A percentile compares a stretch with the other conserved stretches of the same genome.
phyloP scores from a whole-genome alignment of 2,113 vertebrate species.

The Rhadina sibilatrix region DNA sequence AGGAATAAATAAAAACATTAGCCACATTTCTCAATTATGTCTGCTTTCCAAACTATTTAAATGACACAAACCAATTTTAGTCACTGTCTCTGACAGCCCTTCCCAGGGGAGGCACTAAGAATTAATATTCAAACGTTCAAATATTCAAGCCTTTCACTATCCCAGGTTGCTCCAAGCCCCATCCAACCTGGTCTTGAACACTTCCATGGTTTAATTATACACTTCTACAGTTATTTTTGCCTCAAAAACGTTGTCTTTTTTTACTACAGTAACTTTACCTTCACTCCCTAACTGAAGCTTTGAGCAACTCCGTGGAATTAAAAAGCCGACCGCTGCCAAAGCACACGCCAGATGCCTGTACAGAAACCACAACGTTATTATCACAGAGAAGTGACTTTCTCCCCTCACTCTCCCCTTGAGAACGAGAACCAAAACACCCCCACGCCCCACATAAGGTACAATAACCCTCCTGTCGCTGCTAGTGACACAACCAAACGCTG shows the following conservation, averaged over 20 bases:
- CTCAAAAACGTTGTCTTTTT: background rate
- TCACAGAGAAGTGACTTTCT: accelerated
- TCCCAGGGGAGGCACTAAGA: too few species aligned
- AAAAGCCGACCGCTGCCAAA: accelerated
- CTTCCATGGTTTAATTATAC: accelerated
- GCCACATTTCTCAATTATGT: background rate
- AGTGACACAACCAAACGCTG: accelerated
- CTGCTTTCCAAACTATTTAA: background rate
- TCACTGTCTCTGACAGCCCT: background rate
- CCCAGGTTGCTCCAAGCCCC: background rate
- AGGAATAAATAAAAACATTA: background rate
- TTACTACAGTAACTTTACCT: background rate
- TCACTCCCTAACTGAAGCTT: background rate
- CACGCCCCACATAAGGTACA: accelerated
- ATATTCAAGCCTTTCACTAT: background rate
- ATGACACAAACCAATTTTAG: background rate
- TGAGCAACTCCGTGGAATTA: background rate
- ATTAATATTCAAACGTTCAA: background rate
- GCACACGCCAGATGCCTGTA: accelerated
- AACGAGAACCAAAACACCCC: background rate
- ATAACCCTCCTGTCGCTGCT: accelerated
- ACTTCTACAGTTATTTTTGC: background rate
- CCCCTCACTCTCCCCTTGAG: background rate
- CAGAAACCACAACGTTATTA: accelerated
- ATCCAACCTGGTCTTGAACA: background rate